Evolutionary conservation across 2,797 vertebrate species (phyloP).

Genomic region (Hoplostethus atlanticus): DNA sequence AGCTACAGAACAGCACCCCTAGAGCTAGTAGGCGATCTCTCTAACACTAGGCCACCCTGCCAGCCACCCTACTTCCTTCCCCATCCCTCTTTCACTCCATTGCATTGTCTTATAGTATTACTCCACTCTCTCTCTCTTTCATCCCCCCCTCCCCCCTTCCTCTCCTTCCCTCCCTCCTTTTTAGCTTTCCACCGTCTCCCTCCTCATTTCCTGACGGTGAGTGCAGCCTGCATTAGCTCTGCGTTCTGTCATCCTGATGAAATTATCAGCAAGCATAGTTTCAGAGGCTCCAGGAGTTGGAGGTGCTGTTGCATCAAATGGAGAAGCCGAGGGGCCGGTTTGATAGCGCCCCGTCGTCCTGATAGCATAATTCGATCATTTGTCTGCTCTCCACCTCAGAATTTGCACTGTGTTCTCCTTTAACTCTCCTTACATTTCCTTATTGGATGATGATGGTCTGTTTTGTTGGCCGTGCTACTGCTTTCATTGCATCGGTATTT

Average conservation of each 20-base stretch:
- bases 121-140: neutral
- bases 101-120: neutral
- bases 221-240: constrained; percentile 64
- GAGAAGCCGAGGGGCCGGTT: constrained; percentile 48
- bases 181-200: constrained; percentile 36
- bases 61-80: too few relatives aligned
- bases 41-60: too few relatives aligned
- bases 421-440: neutral
- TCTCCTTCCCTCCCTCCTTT: constrained; percentile 24
- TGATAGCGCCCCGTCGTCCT: constrained; percentile 48
- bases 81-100: neutral
- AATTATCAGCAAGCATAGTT: constrained; percentile 54
- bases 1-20: neutral
- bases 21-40: neutral
- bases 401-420: constrained; percentile 2
- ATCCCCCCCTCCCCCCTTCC: neutral
- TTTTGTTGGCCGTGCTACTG: too few relatives aligned
- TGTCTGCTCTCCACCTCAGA: constrained; percentile 21
- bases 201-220: constrained; percentile 61
- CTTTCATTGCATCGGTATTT: too few relatives aligned
- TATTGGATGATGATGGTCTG: neutral
- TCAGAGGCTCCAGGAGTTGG: constrained; percentile 12
- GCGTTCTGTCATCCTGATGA: constrained; percentile 63
- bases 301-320: constrained; percentile 52
- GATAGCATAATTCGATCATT: constrained; percentile 50